A percentile compares a stretch with the other conserved stretches of the same genome.
Conservation (phyloP, 2,797 vertebrate genomes). For the Pseudochirops corinnae region DNA sequence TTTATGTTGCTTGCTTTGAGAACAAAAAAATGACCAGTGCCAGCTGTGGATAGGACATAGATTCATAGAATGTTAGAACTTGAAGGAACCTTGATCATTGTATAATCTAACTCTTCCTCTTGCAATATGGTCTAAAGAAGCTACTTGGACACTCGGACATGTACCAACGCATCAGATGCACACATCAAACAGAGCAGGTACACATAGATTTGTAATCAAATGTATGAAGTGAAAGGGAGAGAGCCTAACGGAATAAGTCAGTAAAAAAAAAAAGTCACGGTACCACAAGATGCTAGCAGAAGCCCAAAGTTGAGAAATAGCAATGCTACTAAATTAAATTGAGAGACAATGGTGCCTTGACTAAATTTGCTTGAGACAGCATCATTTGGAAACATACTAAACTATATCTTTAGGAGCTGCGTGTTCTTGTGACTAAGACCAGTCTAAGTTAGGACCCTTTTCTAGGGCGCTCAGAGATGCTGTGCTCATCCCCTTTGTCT, state of each 20-base stretch:
- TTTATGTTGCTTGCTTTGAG: not conserved
- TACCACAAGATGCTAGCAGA: not conserved
- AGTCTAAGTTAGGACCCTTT: not conserved
- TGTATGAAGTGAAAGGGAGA: not conserved
- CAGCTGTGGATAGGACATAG: not conserved
- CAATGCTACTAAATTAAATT: not conserved
- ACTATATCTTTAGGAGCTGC: rapidly evolving
- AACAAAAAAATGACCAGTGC: not conserved
- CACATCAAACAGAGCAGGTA: not conserved
- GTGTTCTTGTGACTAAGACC: rapidly evolving
- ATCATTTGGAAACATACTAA: rapidly evolving
- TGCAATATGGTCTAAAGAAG: not conserved
- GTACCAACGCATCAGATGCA: not conserved
- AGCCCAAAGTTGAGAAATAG: not conserved
- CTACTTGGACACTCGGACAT: not conserved
- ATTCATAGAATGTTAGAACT: not conserved
- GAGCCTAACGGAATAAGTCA: not conserved
- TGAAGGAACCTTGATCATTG: not conserved
- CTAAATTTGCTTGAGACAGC: not conserved
- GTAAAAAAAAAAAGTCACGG: not conserved
- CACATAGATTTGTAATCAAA: not conserved
- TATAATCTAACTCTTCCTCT: not conserved
- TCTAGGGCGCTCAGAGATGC: not conserved
- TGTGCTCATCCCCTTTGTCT: not conserved
- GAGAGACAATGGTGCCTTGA: not conserved